Evolutionary conservation across 2,888 invertebrate genomes (phyloP).

Genomic region (Athalia cordata): DNA sequence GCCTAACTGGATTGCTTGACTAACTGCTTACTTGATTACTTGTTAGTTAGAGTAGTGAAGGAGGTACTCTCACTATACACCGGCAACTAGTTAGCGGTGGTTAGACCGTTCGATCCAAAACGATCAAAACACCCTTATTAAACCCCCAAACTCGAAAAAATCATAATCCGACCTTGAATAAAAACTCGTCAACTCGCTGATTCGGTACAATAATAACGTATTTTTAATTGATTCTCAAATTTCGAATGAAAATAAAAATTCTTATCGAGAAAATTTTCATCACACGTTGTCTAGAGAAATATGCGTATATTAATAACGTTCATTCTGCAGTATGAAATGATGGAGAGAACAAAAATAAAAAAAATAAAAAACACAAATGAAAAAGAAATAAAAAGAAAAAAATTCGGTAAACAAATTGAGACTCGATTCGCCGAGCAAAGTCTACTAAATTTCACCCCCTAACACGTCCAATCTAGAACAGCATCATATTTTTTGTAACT

Average conservation of each 20-base stretch:
- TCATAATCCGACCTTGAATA: background rate
- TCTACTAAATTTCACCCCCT: constrained; percentile 44
- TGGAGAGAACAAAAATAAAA: background rate
- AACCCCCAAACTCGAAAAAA: background rate
- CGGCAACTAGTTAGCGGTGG: constrained; percentile 39
- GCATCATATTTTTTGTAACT: constrained; percentile 46
- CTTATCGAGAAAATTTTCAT: too few species aligned
- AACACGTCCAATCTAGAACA: constrained; percentile 46
- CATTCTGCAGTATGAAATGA: background rate
- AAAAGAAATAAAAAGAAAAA: constrained; percentile 26
- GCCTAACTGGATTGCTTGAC: constrained; percentile 61
- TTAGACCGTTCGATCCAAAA: constrained; percentile 10
- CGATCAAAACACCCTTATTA: background rate
- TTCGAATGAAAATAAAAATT: too few species aligned
- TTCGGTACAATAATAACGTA: too few species aligned
- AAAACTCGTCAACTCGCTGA: too few species aligned
- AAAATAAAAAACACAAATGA: constrained; percentile 20
- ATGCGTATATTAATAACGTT: too few species aligned
- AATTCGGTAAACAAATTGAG: constrained; percentile 38
- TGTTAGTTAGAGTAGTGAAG: constrained; percentile 42
- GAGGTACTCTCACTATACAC: background rate
- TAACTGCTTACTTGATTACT: constrained; percentile 62
- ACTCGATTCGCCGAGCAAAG: constrained; percentile 41
- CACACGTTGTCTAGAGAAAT: too few species aligned
- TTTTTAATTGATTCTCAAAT: too few species aligned